Percentiles rank a stretch among this genome's conserved stretches.
Evolutionary conservation across 2,888 invertebrate species (phyloP).

Genomic region (Calameuta filiformis): DNA sequence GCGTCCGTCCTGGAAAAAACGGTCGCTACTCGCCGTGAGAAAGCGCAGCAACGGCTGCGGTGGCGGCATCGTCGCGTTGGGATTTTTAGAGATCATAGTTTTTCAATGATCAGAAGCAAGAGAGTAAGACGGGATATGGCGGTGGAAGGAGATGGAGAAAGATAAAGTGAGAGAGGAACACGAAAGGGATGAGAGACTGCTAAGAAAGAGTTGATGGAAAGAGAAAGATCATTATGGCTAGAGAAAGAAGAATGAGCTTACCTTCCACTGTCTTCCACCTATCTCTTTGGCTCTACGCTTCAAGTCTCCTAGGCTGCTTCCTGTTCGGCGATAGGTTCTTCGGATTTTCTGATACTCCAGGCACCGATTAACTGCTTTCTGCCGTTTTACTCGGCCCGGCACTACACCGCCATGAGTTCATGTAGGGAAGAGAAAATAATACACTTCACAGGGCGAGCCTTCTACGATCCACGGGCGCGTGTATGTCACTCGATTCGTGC

Average conservation of each 20-base stretch:
- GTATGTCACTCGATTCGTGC: constrained; percentile 3
- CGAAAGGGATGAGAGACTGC: neutral
- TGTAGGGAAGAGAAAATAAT: constrained; percentile 28
- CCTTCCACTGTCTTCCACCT: neutral
- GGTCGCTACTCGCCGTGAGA: neutral
- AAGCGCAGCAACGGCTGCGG: neutral
- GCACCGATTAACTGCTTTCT: constrained; percentile 44
- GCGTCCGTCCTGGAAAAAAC: neutral
- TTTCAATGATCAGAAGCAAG: constrained; percentile 10
- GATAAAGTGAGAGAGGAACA: constrained; percentile 1
- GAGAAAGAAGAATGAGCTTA: neutral
- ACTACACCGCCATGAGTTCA: constrained; percentile 46
- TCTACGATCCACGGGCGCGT: constrained; percentile 4
- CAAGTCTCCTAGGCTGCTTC: neutral
- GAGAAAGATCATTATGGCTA: neutral
- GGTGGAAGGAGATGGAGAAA: constrained; percentile 9
- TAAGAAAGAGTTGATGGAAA: neutral
- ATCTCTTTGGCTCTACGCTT: neutral
- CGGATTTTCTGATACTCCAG: constrained; percentile 28
- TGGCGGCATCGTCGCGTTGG: neutral
- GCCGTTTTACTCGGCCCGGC: constrained; percentile 23
- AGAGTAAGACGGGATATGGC: constrained; percentile 6
- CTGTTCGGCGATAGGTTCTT: constrained; percentile 5
- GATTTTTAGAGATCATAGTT: neutral
- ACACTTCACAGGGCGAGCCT: constrained; percentile 15